Base-by-base conservation (phyloP, 2,113 vertebrate genomes). In the Genyomyrus donnyi region DNA sequence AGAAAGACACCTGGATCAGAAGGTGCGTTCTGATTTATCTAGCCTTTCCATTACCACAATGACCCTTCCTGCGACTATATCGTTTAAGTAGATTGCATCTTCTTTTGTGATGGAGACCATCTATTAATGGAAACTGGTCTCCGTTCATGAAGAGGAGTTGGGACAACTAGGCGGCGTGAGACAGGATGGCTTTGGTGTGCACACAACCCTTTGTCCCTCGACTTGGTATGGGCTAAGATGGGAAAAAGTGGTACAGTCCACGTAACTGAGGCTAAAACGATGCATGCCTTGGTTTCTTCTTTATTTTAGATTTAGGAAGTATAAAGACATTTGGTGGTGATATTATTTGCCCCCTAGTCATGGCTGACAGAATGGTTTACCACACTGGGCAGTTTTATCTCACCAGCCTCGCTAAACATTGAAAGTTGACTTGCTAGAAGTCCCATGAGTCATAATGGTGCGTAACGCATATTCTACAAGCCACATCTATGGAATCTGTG, bases 381-480 rank as follows among this genome's bases (percentile, higher is more conserved):
- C 39, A 42, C 39, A 21, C 50, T n/a, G 66, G 21, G 17, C 53
- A 21, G 66, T 58, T 90, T 88, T 62, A 80, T 90, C 77, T 53
- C n/a, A 7, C n/a, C 21, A 17, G 7, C 45, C 58, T 48, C 6
- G 49, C 31, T 42, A 21, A 80, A 19, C n/a, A 84, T 70, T 58
- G 48, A 89, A 89, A 39, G 74, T 24, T 35, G 70, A 56, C 17
- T 49, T 70, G 42, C 52, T 66, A 56, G 56, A 86, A 27, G 52
- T 58, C 5, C 39, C 66, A 45, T 10, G 56, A 50, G 56, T 27
- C 39, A 58, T 50, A 58, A 85, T 21, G n/a, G 53, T 35, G 35
- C 31, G 10, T 24, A 19, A 52, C 50, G 49, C 88, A 91, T 90
- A 86, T 92, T 91, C 91, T 90, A 90, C 89, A 90, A 88, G 24